A percentile compares a stretch with the other conserved stretches of the same genome.
phyloP scores from a whole-genome alignment of 1,140 invertebrate species.

The Brachionus koreanus region DNA sequence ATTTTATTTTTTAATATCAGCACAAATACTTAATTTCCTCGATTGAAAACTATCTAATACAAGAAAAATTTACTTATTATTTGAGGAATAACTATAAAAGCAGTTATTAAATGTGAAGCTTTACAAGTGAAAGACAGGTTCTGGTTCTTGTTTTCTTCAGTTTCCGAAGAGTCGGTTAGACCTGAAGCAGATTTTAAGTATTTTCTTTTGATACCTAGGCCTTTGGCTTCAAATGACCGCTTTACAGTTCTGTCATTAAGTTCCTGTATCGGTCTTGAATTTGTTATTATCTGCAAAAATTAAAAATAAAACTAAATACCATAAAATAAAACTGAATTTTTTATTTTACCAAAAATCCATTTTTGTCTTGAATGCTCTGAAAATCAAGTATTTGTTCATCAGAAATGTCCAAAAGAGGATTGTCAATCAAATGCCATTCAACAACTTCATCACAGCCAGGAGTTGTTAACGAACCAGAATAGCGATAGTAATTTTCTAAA shows the following conservation, averaged over 20 bases:
- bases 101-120: not conserved
- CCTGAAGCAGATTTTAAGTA: not conserved
- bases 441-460: constrained; percentile 82
- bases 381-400: constrained; percentile 2
- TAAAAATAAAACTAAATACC: too few relatives aligned
- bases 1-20: too few relatives aligned
- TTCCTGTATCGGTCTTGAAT: constrained; percentile 6
- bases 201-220: not conserved
- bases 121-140: not conserved
- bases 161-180: not conserved
- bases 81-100: not conserved
- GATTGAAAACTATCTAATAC: too few relatives aligned
- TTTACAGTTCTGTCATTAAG: not conserved
- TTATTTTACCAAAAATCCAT: constrained; percentile 33
- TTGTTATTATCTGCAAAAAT: constrained; percentile 3
- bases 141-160: not conserved
- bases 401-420: constrained; percentile 64
- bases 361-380: constrained; percentile 7
- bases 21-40: too few relatives aligned
- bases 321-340: too few relatives aligned
- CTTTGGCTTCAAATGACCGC: not conserved
- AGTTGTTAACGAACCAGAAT: constrained; percentile 80
- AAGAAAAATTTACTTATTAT: not conserved
- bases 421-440: constrained; percentile 78
- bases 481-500: constrained; percentile 61